Conservation (phyloP, 37 sponge, comb jelly and placozoan species). For the Petrosia ficiformis region DNA sequence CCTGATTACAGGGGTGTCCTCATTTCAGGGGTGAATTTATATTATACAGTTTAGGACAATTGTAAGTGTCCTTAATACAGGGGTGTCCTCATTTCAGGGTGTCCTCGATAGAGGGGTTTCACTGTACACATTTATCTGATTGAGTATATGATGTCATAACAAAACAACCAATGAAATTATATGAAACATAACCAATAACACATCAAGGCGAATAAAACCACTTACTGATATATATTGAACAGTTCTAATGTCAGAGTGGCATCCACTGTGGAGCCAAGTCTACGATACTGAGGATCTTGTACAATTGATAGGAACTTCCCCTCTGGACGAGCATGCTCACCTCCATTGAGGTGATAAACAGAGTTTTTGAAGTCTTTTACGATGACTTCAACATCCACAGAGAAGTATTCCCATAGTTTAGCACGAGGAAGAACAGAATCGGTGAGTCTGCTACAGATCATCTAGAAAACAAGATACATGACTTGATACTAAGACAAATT, state of each 20-base stretch:
- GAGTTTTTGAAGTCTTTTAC: conserved; percentile 60
- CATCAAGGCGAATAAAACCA: neutral
- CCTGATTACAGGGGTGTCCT: too few species aligned
- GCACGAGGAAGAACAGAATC: conserved; percentile 67
- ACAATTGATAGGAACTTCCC: conserved; percentile 38
- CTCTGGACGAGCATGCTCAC: conserved; percentile 28
- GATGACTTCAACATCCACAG: conserved; percentile 68
- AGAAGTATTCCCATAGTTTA: conserved; percentile 77
- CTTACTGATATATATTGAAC: conserved; percentile 78
- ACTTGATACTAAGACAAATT: too few species aligned
- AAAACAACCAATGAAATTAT: neutral
- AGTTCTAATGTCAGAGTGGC: conserved; percentile 63
- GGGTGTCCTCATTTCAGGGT: too few species aligned
- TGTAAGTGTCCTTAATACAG: too few species aligned
- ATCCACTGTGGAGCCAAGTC: conserved; percentile 62
- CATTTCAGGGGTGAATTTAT: too few species aligned
- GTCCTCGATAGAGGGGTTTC: too few species aligned
- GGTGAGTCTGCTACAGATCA: conserved; percentile 43
- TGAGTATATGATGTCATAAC: neutral
- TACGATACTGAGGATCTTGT: conserved; percentile 55
- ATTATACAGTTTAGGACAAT: too few species aligned
- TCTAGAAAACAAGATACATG: too few species aligned
- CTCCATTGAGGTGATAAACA: conserved; percentile 65
- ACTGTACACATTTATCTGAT: neutral
- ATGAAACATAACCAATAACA: neutral